Percentiles rank a stretch among this genome's conserved stretches.
Conservation (phyloP, 2,888 invertebrate genomes). For the Ennomos quercinarius region DNA sequence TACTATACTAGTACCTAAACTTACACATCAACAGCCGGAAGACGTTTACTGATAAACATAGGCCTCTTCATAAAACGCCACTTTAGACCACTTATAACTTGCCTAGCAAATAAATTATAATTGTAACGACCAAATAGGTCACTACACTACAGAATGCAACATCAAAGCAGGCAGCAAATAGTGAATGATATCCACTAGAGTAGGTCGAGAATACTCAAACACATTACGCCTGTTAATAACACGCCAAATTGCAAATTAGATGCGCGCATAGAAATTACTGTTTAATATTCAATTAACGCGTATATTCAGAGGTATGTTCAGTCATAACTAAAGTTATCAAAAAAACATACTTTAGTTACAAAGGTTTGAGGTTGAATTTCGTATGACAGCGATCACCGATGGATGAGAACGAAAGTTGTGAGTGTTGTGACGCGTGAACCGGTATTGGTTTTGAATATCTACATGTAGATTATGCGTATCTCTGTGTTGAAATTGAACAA, state of each 20-base stretch:
- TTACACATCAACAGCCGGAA: too few relatives aligned
- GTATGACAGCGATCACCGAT: conserved; percentile 9
- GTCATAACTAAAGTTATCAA: too few relatives aligned
- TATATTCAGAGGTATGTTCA: too few relatives aligned
- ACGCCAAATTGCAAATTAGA: conserved; percentile 39
- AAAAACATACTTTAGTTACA: conserved; percentile 1
- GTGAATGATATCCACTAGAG: too few relatives aligned
- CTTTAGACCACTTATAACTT: too few relatives aligned
- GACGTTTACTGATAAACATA: too few relatives aligned
- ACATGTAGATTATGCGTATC: conserved; percentile 50
- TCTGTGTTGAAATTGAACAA: conserved; percentile 40
- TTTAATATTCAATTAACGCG: conserved; percentile 62
- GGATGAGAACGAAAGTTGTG: conserved; percentile 69
- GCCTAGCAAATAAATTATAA: too few relatives aligned
- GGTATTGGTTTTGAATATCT: conserved; percentile 62
- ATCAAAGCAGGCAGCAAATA: too few relatives aligned
- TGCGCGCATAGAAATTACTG: conserved; percentile 48
- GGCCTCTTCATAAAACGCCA: too few relatives aligned
- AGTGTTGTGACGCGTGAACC: conserved; percentile 50
- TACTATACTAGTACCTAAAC: too few relatives aligned
- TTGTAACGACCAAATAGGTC: too few relatives aligned
- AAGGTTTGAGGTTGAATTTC: conserved; percentile 11
- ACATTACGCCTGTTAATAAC: conserved; percentile 9
- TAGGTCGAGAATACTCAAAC: conserved; percentile 7
- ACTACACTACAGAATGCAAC: too few relatives aligned